Percentiles rank a stretch among this genome's conserved stretches.
phyloP scores from a whole-genome alignment of 1,140 invertebrate species.

The Scaptomyza hsui region DNA sequence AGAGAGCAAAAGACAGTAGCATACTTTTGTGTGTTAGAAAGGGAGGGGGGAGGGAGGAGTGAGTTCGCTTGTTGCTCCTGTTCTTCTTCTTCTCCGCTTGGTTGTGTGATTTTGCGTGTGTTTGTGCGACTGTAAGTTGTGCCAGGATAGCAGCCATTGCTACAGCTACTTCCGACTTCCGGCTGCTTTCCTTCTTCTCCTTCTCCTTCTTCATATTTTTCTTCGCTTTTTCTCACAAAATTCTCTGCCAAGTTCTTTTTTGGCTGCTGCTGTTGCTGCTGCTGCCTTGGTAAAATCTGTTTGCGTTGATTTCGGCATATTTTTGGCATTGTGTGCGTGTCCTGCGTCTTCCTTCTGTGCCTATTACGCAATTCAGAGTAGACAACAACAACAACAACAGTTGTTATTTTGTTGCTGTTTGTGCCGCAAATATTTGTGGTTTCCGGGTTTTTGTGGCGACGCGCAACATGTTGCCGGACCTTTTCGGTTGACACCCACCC shows the following conservation, averaged over 20 bases:
- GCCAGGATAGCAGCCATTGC: constrained; percentile 46
- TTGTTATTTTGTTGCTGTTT: constrained; percentile 43
- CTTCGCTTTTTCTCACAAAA: too few relatives aligned
- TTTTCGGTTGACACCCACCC: constrained; percentile 42
- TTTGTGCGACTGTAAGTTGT: constrained; percentile 60
- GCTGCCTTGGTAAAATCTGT: constrained; percentile 78
- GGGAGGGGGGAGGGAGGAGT: background rate
- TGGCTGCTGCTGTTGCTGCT: constrained; percentile 39
- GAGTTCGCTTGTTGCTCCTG: constrained; percentile 27
- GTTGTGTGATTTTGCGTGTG: constrained; percentile 55
- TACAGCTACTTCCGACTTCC: constrained; percentile 26
- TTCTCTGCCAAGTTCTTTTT: background rate
- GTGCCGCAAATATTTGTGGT: constrained; percentile 78
- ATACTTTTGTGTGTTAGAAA: constrained; percentile 27
- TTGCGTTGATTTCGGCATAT: constrained; percentile 83
- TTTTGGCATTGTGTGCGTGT: constrained; percentile 71
- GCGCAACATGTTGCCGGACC: constrained; percentile 54
- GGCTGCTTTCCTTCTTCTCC: constrained; percentile 4
- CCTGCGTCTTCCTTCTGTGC: constrained; percentile 23
- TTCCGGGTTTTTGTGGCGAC: constrained; percentile 71
- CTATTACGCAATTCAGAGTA: constrained; percentile 63
- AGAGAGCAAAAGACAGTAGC: constrained; percentile 11
- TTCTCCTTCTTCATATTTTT: background rate
- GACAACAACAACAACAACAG: constrained; percentile 5
- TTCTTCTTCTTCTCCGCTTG: constrained; percentile 1